Conservation (phyloP, 2,888 invertebrate species). For the Xestobium rufovillosum region DNA sequence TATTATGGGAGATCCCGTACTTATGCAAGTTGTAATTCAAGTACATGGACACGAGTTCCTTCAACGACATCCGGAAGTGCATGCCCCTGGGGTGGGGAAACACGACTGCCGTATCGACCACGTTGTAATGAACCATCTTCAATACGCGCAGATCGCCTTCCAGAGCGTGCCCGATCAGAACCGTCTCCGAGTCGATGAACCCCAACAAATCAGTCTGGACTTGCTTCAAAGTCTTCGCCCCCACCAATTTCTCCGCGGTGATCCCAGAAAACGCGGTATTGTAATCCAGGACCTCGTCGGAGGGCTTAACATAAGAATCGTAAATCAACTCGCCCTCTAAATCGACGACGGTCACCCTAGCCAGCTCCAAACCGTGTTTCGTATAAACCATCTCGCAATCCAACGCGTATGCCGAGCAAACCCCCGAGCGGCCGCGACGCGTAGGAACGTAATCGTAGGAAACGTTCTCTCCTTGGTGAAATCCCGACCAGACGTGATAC, state of each 20-base stretch:
- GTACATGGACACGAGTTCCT: constrained; percentile 63
- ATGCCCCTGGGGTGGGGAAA: constrained; percentile 82
- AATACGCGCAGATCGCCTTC: constrained; percentile 89
- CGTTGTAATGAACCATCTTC: constrained; percentile 70
- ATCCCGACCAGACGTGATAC: constrained; percentile 73
- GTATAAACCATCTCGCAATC: constrained; percentile 99
- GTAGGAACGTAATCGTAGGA: constrained; percentile 50
- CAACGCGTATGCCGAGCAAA: constrained; percentile 63
- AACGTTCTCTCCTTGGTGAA: constrained; percentile 31
- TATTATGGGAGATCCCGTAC: constrained; percentile 74
- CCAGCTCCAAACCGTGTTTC: constrained; percentile 74
- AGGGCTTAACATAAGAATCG: constrained; percentile 78
- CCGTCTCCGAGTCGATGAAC: constrained; percentile 73
- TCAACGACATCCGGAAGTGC: constrained; percentile 76
- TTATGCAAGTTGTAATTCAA: constrained; percentile 78
- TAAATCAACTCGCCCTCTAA: constrained; percentile 69
- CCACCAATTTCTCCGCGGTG: constrained; percentile 53
- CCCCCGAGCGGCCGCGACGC: constrained; percentile 33
- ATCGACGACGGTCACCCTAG: constrained; percentile 77
- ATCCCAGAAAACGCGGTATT: constrained; percentile 96
- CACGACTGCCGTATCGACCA: constrained; percentile 84
- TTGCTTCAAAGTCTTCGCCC: constrained; percentile 60
- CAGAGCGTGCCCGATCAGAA: constrained; percentile 90
- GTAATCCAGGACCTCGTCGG: constrained; percentile 77
- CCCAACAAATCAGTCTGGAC: constrained; percentile 81